phyloP scores from a whole-genome alignment of 2,113 vertebrate genomes.

The Rynchops niger region DNA sequence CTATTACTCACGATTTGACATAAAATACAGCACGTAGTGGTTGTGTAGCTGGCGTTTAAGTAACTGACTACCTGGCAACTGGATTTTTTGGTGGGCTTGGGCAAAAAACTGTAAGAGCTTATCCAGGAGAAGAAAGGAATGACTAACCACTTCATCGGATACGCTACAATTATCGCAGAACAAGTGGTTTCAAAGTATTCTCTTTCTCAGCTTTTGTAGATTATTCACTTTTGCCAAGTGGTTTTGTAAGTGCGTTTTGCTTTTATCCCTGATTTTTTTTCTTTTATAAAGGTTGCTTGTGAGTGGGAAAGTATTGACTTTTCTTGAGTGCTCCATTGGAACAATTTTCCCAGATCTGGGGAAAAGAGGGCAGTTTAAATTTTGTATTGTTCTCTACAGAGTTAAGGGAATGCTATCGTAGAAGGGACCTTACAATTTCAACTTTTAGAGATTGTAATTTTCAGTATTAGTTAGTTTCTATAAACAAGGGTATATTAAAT shows the following conservation, averaged over 20 bases:
- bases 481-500: background rate
- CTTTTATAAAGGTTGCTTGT: background rate
- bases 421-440: background rate
- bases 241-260: background rate
- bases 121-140: background rate
- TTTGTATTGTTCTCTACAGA: background rate
- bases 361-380: background rate
- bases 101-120: background rate
- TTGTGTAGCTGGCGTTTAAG: background rate
- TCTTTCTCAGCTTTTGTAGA: background rate
- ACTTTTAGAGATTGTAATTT: background rate
- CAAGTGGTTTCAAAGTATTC: background rate
- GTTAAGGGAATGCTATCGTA: background rate
- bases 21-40: background rate
- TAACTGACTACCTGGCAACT: background rate
- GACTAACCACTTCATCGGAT: background rate
- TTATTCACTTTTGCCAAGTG: background rate
- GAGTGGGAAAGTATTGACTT: background rate
- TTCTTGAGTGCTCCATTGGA: background rate
- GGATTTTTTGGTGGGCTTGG: background rate
- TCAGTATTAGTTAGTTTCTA: background rate
- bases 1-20: background rate
- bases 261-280: background rate
- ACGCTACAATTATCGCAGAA: background rate
- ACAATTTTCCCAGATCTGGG: background rate